phyloP scores from a whole-genome alignment of 2,797 vertebrate genomes.

The Glyptemys insculpta region DNA sequence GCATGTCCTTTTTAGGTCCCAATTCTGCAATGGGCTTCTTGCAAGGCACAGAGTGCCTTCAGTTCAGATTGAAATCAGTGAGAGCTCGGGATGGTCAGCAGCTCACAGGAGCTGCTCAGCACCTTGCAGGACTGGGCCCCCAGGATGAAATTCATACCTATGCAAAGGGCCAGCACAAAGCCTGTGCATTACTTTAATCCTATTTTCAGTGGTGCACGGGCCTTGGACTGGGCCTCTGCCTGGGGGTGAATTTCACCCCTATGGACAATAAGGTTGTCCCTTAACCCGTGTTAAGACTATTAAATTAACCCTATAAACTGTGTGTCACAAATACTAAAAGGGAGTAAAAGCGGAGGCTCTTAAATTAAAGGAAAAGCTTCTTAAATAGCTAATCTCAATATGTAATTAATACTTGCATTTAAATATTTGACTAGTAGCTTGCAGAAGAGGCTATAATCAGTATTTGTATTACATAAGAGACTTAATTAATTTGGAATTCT shows the following conservation, averaged over 20 bases:
- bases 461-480: neutral
- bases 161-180: neutral
- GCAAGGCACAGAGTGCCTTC: neutral
- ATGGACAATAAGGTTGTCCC: neutral
- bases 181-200: neutral
- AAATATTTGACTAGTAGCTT: neutral
- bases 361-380: neutral
- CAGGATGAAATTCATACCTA: neutral
- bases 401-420: neutral
- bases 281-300: neutral
- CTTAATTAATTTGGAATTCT: neutral
- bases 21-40: neutral
- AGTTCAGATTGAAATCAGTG: neutral
- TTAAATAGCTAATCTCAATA: neutral
- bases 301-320: neutral
- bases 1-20: neutral
- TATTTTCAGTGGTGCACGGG: neutral
- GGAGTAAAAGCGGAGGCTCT: neutral
- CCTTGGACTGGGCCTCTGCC: neutral
- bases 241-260: rapidly evolving
- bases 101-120: neutral
- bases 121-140: neutral
- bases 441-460: neutral
- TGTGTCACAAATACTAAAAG: neutral
- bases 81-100: neutral